These are phyloP conservation scores for Pomatorhinus ruficollis DNA, from an alignment of 2,113 vertebrate species.

Conservation along the genomic window DNA sequence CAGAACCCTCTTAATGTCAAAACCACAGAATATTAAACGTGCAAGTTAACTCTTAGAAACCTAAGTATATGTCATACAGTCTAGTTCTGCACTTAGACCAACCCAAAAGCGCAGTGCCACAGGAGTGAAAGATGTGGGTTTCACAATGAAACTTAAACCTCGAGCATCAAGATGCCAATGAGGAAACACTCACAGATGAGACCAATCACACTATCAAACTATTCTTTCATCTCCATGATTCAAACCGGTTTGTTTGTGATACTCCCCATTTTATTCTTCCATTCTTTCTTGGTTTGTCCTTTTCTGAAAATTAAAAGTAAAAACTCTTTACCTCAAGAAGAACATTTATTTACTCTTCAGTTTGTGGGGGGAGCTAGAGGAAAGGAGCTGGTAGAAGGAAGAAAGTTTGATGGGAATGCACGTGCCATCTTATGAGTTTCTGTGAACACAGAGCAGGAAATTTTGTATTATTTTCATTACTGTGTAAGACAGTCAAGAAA, in stretches of 20 bases:
- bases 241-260: background rate
- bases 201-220: background rate
- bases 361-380: background rate
- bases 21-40: background rate
- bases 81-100: background rate
- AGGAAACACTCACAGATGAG: background rate
- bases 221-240: background rate
- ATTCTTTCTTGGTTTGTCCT: background rate
- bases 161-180: background rate
- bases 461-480: background rate
- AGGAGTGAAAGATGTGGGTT: background rate
- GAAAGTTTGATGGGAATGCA: background rate
- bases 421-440: background rate
- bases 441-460: background rate
- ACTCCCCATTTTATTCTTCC: background rate
- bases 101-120: background rate
- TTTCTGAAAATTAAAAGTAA: background rate
- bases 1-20: background rate
- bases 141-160: background rate
- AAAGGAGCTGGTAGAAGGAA: background rate
- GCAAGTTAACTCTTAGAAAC: background rate
- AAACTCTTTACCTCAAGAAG: background rate
- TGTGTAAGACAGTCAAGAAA: background rate
- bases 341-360: background rate
- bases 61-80: background rate